Evolutionary conservation across 2,888 invertebrate genomes (phyloP).

Genomic region (Rambutsinella grinnellia): DNA sequence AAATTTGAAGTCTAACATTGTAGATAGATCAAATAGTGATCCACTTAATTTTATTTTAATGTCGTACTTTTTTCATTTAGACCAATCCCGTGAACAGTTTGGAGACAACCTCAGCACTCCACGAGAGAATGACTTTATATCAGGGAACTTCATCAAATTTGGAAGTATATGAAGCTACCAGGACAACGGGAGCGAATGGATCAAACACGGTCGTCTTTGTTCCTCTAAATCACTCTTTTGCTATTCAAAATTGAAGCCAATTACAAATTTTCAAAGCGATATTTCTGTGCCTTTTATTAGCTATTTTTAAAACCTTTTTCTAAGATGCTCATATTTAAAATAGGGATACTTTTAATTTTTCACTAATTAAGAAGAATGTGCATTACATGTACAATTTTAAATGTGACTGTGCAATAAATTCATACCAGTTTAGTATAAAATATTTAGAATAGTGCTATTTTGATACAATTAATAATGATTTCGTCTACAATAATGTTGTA

Average conservation of each 20-base stretch:
- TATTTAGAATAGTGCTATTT: too few species aligned
- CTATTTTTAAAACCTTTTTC: not conserved
- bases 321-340: not conserved
- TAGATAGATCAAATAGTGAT: not conserved
- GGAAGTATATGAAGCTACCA: too few species aligned
- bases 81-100: too few species aligned
- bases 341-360: too few species aligned
- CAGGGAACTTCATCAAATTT: constrained; percentile 12
- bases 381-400: too few species aligned
- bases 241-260: not conserved
- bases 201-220: constrained; percentile 12
- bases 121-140: constrained; percentile 14
- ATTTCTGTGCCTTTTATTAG: not conserved
- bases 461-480: too few species aligned
- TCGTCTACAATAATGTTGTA: too few species aligned
- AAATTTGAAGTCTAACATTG: not conserved
- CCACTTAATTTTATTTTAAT: too few species aligned
- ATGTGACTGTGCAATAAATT: too few species aligned
- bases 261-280: not conserved
- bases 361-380: too few species aligned
- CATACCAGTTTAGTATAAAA: too few species aligned
- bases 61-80: too few species aligned
- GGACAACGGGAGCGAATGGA: constrained; percentile 3
- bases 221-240: constrained; percentile 3
- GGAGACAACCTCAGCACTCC: not conserved